Conservation (phyloP, 2,888 invertebrate genomes). For the Chironomus riparius region DNA sequence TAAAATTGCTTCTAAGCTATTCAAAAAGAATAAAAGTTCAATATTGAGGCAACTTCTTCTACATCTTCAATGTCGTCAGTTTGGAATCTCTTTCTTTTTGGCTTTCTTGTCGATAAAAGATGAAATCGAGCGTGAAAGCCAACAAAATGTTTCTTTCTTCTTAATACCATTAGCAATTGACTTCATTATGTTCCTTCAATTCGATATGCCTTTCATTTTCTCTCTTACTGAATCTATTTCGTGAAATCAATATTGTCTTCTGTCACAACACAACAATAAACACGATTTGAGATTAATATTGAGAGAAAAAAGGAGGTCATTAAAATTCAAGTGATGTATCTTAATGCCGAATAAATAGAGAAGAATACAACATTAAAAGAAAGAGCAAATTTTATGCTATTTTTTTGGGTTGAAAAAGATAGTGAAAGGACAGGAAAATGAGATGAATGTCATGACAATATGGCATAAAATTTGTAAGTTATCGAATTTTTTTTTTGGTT, state of each 20-base stretch:
- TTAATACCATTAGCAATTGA: neutral
- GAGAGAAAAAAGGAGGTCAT: neutral
- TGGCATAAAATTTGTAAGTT: neutral
- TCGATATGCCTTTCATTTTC: neutral
- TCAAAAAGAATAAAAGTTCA: neutral
- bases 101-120: neutral
- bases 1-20: neutral
- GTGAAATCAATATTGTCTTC: neutral
- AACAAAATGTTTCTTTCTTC: neutral
- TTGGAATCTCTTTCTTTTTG: neutral
- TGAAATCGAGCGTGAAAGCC: neutral
- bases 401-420: neutral
- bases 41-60: neutral
- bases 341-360: no score
- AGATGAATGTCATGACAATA: neutral
- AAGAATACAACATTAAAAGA: neutral
- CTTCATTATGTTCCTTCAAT: neutral
- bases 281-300: neutral
- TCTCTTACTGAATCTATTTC: neutral
- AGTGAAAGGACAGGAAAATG: neutral
- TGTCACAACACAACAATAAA: neutral
- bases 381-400: neutral
- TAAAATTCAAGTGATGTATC: neutral
- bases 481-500: neutral
- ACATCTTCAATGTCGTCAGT: neutral